A percentile compares a stretch with the other conserved stretches of the same genome.
Conservation (phyloP, 2,888 invertebrate species). For the Scaptomyza cyrtandrae region DNA sequence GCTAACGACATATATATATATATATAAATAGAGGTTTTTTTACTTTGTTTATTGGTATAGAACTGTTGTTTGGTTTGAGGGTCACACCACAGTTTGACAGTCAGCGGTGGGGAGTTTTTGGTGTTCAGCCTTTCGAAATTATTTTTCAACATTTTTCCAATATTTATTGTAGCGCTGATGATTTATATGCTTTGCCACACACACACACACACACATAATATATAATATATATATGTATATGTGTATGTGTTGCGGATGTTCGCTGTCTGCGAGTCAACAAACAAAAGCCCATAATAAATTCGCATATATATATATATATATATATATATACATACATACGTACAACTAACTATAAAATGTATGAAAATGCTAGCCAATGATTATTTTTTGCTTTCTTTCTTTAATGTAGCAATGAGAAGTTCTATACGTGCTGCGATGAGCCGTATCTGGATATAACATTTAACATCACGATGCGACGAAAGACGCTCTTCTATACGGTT, state of each 20-base stretch:
- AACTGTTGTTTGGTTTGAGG: no score
- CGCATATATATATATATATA: slow-evolving; percentile 40
- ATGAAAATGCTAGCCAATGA: slow-evolving; percentile 27
- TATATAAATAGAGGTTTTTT: neutral
- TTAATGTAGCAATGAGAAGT: slow-evolving; percentile 91
- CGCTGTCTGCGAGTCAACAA: slow-evolving; percentile 35
- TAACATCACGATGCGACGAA: slow-evolving; percentile 98
- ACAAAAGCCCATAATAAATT: slow-evolving; percentile 55
- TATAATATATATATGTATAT: neutral
- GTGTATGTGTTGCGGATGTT: slow-evolving; percentile 43
- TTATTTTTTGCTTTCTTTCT: slow-evolving; percentile 4
- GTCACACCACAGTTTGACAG: slow-evolving; percentile 5
- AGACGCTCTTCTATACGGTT: slow-evolving; percentile 98
- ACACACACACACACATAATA: slow-evolving; percentile 6
- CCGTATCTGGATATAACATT: slow-evolving; percentile 98
- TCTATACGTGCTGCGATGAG: slow-evolving; percentile 98
- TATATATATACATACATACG: slow-evolving; percentile 34
- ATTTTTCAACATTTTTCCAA: slow-evolving; percentile 56
- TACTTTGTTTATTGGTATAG: no score
- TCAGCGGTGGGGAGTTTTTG: slow-evolving; percentile 15
- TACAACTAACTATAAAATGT: no score
- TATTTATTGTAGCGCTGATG: slow-evolving; percentile 66
- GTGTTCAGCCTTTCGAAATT: slow-evolving; percentile 41
- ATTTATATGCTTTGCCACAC: slow-evolving; percentile 57
- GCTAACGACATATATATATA: neutral